These are phyloP conservation scores for Pseudorectes ferrugineus DNA, from an alignment of 2,113 vertebrate genomes.

Conservation along the genomic window DNA sequence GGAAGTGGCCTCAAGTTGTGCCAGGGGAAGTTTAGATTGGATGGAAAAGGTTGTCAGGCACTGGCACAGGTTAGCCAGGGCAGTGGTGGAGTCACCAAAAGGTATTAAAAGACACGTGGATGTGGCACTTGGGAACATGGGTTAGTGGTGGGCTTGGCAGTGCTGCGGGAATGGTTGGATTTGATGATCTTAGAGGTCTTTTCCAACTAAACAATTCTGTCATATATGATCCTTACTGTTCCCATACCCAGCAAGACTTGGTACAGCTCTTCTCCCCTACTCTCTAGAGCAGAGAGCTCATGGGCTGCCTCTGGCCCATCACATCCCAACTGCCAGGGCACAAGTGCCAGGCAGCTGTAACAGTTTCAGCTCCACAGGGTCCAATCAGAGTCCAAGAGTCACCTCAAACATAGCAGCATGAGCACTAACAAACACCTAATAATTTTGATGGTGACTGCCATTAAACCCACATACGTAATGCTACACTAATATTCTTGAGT, in stretches of 20 bases:
- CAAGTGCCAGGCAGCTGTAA: not conserved
- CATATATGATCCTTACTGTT: not conserved
- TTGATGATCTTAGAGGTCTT: not conserved
- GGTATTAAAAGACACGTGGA: not conserved
- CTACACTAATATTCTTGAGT: not conserved
- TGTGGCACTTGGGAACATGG: not conserved
- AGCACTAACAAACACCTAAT: not conserved
- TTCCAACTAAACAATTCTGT: not conserved
- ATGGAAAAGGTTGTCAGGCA: not conserved
- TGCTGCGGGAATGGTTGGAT: not conserved
- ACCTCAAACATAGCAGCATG: not conserved
- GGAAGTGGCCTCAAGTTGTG: not conserved
- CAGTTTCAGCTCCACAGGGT: not conserved
- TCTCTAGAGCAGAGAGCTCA: not conserved
- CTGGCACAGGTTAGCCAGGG: not conserved
- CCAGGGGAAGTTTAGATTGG: not conserved
- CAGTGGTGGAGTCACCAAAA: not conserved
- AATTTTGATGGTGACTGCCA: not conserved
- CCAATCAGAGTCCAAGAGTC: not conserved
- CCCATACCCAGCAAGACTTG: not conserved
- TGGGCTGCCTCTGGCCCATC: not conserved
- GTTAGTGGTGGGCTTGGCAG: not conserved
- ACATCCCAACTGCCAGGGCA: not conserved
- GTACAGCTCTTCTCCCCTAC: fast-evolving
- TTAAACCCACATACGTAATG: not conserved